Base-by-base conservation (phyloP, 2,113 vertebrate genomes). In the Pelodiscus sinensis region DNA sequence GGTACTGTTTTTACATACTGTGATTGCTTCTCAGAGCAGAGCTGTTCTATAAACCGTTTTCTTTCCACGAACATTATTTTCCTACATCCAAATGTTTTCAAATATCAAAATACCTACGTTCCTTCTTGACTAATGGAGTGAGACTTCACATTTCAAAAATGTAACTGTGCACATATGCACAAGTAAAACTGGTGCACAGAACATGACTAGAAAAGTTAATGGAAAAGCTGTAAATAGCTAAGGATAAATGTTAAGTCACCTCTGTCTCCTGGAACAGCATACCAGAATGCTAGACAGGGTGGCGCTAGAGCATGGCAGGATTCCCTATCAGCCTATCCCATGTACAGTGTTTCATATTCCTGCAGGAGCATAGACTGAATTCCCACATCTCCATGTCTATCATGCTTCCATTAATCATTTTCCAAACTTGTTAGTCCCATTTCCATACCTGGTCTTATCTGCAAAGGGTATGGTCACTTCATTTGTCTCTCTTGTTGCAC, bases 141-240 rank as follows among this genome's bases (percentile, higher is more conserved):
- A 4, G 29, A 86, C 50, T 6, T 55, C 79, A 50, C 9, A 6
- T 55, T 25, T 21, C 14, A 12, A 15, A 84, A 80, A 25, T 14
- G 5, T 22, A 65, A 0, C 8, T 21, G 50, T 1, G 0, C 0
- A 0, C 0, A 0, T 25, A 15, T 38, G 7, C 57, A 38, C 18
- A 4, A 79, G 21, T 54, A 38, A 38, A 13, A 8, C 51, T 56
- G 21, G 22, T 77, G 9, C 25, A 73, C 18, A 79, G 56, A 77
- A 9, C 29, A 38, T 38, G 7, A 3, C 22, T 29, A 79, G 50
- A 22, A 6, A n/a, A 38, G 3, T 3, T 35, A 95, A 75, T 44
- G 52, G 35, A 89, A 79, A 52, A 79, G 51, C 22, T 22, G 4
- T 81, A 56, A 31, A 25, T 16, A 73, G 25, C 1, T 0, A 94